These are phyloP conservation scores for Clupea harengus DNA, from an alignment of 2,113 vertebrate species.

Conservation along the genomic window DNA sequence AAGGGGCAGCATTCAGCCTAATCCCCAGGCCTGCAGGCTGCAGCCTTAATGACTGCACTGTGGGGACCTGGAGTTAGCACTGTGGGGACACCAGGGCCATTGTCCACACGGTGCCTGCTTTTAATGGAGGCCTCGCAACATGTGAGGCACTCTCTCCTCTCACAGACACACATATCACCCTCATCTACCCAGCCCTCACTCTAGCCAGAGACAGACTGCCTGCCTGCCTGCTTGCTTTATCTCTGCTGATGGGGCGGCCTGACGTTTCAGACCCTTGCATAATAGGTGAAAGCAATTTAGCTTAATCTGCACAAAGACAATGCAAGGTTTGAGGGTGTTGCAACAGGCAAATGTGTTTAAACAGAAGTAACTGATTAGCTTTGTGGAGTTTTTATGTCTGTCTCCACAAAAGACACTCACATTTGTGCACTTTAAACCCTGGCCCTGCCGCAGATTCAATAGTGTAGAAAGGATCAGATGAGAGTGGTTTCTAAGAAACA, in stretches of 20 bases:
- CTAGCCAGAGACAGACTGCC: no score
- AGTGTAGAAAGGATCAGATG: not conserved
- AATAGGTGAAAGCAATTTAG: not conserved
- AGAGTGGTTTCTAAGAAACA: not conserved
- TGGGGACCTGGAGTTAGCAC: conserved; percentile 45
- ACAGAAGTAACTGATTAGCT: conserved; percentile 12
- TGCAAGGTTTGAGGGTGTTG: not conserved
- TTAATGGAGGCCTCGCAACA: conserved; percentile 59
- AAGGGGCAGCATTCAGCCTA: conserved; percentile 73
- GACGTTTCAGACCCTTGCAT: not conserved
- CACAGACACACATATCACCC: not conserved
- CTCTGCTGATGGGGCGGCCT: not conserved
- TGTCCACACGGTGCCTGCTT: conserved; percentile 58
- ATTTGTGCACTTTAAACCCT: not conserved
- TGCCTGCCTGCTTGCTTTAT: not conserved
- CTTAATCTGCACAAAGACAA: conserved; percentile 1
- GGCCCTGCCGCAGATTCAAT: not conserved
- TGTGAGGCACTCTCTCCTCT: conserved; percentile 55
- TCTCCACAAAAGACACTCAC: not conserved
- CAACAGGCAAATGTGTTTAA: not conserved
- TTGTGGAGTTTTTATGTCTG: not conserved
- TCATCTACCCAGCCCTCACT: not conserved
- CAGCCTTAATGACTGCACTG: conserved; percentile 71
- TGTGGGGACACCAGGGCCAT: conserved; percentile 53
- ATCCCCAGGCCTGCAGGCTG: conserved; percentile 75